These are phyloP conservation scores for Aporophyla lueneburgensis DNA, from an alignment of 2,888 invertebrate species.

Conservation along the genomic window DNA sequence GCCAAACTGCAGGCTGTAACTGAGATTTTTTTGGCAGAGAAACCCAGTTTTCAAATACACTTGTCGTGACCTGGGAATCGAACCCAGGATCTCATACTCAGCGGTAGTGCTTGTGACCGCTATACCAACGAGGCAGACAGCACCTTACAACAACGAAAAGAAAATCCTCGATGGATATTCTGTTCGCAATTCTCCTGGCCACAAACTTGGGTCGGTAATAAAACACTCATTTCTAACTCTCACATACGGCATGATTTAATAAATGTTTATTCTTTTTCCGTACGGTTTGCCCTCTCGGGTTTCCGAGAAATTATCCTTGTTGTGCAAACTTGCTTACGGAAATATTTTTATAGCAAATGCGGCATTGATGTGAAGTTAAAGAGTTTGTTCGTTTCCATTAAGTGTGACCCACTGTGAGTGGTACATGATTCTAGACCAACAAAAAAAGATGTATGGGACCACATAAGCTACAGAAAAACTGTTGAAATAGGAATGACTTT, in stretches of 20 bases:
- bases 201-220: conserved; percentile 63
- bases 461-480: too few relatives aligned
- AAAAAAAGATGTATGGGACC: too few relatives aligned
- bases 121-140: background rate
- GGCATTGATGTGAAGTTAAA: background rate
- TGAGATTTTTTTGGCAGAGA: background rate
- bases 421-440: too few relatives aligned
- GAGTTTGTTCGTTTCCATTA: background rate
- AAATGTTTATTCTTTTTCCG: conserved; percentile 68
- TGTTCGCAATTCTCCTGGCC: conserved; percentile 51
- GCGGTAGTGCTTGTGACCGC: background rate
- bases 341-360: background rate
- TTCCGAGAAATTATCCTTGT: conserved; percentile 46
- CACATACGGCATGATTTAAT: conserved; percentile 71
- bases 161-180: background rate
- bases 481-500: too few relatives aligned
- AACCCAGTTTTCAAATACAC: too few relatives aligned
- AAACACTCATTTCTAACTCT: conserved; percentile 70
- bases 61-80: too few relatives aligned
- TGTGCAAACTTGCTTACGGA: conserved; percentile 43
- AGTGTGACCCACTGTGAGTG: too few relatives aligned
- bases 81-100: background rate
- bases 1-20: background rate
- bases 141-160: background rate
- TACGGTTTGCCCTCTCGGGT: conserved; percentile 29